phyloP scores from a whole-genome alignment of 2,888 invertebrate species.

The Geotrupes spiniger region DNA sequence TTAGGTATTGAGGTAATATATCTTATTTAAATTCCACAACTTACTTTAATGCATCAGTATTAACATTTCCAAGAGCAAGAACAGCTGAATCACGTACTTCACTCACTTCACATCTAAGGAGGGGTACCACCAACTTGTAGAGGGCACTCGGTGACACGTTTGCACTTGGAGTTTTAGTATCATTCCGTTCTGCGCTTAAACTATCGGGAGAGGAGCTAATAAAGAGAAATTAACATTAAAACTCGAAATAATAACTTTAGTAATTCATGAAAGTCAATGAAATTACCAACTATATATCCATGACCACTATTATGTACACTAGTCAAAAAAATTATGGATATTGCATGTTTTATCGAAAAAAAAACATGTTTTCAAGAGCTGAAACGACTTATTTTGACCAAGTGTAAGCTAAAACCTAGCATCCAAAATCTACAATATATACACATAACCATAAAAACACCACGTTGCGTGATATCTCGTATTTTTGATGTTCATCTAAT shows the following conservation, averaged over 20 bases:
- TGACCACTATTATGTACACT: too few species aligned
- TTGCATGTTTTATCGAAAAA: too few species aligned
- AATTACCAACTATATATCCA: too few species aligned
- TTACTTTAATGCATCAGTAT: constrained; percentile 91
- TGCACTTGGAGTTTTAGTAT: constrained; percentile 69
- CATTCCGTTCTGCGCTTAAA: constrained; percentile 76
- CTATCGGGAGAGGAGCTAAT: constrained; percentile 88
- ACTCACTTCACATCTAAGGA: constrained; percentile 87
- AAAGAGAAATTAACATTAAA: constrained; percentile 31
- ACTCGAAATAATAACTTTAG: too few species aligned
- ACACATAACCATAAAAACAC: too few species aligned
- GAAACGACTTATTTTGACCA: too few species aligned
- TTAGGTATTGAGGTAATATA: neutral
- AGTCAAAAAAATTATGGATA: too few species aligned
- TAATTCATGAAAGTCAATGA: neutral
- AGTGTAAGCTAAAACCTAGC: too few species aligned
- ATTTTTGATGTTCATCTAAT: too few species aligned
- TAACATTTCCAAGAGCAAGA: constrained; percentile 91
- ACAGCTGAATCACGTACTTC: constrained; percentile 95
- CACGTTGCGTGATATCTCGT: too few species aligned
- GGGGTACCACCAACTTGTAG: constrained; percentile 89
- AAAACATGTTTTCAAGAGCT: too few species aligned
- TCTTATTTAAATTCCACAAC: constrained; percentile 34
- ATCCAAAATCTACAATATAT: too few species aligned
- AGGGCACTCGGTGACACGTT: constrained; percentile 80